phyloP scores from a whole-genome alignment of 2,888 invertebrate species.

The Hecatera dysodea region DNA sequence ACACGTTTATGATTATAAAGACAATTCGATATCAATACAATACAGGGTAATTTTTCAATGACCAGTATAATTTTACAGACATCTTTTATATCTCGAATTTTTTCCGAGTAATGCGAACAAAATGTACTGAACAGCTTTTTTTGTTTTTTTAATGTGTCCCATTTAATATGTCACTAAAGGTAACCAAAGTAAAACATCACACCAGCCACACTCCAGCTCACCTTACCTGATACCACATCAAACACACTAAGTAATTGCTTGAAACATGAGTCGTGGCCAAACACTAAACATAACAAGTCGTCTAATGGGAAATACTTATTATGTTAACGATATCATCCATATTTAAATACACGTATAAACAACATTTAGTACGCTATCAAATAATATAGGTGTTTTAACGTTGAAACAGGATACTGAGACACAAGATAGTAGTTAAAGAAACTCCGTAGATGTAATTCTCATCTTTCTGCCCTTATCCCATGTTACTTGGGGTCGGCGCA shows the following conservation, averaged over 20 bases:
- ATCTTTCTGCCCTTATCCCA: no score
- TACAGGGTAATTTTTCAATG: no score
- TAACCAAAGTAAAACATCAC: constrained; percentile 1
- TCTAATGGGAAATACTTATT: constrained; percentile 65
- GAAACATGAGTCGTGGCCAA: constrained; percentile 52
- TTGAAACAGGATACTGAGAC: background rate
- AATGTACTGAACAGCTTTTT: background rate
- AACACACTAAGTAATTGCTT: constrained; percentile 60
- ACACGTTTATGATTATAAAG: no score
- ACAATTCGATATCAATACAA: no score
- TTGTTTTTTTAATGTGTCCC: no score
- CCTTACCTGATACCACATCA: constrained; percentile 26
- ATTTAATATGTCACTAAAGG: no score
- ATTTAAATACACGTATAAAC: constrained; percentile 52
- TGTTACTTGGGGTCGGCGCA: no score
- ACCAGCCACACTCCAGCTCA: background rate
- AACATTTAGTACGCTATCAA: constrained; percentile 43
- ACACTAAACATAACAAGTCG: constrained; percentile 54
- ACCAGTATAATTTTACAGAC: no score
- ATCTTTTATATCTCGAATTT: no score
- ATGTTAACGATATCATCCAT: constrained; percentile 53
- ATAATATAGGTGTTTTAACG: constrained; percentile 5
- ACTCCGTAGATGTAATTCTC: background rate
- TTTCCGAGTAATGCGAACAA: no score
- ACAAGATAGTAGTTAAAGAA: background rate